Evolutionary conservation across 2,888 invertebrate genomes (phyloP).

Genomic region (Ligdia adustata): DNA sequence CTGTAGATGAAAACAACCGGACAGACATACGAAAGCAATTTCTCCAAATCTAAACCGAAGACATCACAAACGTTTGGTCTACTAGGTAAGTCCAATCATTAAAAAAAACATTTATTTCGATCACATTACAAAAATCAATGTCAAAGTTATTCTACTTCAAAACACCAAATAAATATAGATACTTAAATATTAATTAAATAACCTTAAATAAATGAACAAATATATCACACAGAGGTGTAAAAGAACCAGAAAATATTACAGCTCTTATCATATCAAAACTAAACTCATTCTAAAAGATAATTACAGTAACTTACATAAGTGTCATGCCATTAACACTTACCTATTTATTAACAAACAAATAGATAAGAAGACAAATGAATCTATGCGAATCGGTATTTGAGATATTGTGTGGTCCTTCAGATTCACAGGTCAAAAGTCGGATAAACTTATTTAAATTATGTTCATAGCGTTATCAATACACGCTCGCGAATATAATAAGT

Average conservation of each 20-base stretch:
- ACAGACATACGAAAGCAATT: too few relatives aligned
- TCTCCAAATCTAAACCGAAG: too few relatives aligned
- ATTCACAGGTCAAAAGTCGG: conserved; percentile 32
- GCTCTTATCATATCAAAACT: background rate
- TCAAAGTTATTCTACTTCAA: too few relatives aligned
- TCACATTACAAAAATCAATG: too few relatives aligned
- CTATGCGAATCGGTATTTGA: conserved; percentile 16
- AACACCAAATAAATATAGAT: too few relatives aligned
- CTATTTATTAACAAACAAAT: conserved; percentile 26
- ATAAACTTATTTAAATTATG: conserved; percentile 30
- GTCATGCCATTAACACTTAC: conserved; percentile 8
- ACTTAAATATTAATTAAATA: too few relatives aligned
- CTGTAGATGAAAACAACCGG: too few relatives aligned
- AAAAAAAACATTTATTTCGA: too few relatives aligned
- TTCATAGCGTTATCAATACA: conserved; percentile 32
- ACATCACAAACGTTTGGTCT: too few relatives aligned
- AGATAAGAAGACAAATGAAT: conserved; percentile 24
- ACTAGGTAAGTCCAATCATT: too few relatives aligned
- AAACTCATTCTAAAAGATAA: background rate
- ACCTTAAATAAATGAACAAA: too few relatives aligned
- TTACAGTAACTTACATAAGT: conserved; percentile 23
- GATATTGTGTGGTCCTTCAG: conserved; percentile 5
- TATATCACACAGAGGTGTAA: too few relatives aligned
- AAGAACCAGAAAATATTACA: background rate
- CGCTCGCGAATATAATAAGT: conserved; percentile 24